Evolutionary conservation across 2,797 vertebrate species (phyloP).

Genomic region (Hipposideros larvatus): DNA sequence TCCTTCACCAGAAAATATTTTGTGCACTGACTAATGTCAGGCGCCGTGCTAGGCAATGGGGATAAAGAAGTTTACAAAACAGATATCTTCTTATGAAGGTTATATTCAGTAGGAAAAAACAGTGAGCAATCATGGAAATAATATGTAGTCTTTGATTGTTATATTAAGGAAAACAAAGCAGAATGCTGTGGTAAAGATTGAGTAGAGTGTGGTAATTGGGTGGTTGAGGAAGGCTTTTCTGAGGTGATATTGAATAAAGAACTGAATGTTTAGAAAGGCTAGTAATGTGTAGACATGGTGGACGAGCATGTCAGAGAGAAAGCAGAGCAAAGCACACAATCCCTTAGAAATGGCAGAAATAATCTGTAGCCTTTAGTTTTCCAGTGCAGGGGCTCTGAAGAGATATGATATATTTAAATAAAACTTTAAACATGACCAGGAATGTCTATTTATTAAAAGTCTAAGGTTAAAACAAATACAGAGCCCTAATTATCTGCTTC

Average conservation of each 20-base stretch:
- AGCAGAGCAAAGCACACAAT: not conserved
- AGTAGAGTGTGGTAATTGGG: not conserved
- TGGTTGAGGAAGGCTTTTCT: not conserved
- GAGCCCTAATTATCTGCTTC: not conserved
- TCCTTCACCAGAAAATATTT: not conserved
- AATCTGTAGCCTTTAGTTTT: not conserved
- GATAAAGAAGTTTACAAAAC: not conserved
- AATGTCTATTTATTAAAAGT: not conserved
- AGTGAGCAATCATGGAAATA: not conserved
- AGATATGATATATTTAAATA: not conserved
- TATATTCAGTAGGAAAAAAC: not conserved
- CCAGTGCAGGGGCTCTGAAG: not conserved
- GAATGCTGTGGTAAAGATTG: not conserved
- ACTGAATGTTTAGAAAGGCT: not conserved
- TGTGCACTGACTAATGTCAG: not conserved
- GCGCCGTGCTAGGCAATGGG: not conserved
- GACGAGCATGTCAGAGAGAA: not conserved
- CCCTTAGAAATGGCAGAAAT: not conserved
- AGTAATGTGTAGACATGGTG: not conserved
- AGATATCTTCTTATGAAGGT: not conserved
- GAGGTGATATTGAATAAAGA: not conserved
- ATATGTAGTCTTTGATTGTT: not conserved
- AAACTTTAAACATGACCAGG: not conserved
- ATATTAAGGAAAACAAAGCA: not conserved
- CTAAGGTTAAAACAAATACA: conserved; percentile 36